Evolutionary conservation across 2,797 vertebrate genomes (phyloP).

Genomic region (Myotis vivesi): DNA sequence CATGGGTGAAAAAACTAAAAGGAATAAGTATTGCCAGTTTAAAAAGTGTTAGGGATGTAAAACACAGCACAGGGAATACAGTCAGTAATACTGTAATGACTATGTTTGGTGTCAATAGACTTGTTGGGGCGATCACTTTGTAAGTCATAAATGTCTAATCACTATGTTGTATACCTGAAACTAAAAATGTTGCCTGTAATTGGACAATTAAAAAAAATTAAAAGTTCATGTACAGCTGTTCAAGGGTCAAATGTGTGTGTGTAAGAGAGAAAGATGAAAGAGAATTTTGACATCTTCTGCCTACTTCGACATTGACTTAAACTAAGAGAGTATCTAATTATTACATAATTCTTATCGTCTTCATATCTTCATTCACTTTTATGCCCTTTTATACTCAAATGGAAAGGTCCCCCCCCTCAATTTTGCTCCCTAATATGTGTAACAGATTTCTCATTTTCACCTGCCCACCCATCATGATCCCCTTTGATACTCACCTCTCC

Average conservation of each 20-base stretch:
- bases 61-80: not conserved
- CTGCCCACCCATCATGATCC: not conserved
- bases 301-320: not conserved
- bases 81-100: not conserved
- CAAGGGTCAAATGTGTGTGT: not conserved
- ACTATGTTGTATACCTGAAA: not conserved
- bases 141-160: not conserved
- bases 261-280: not conserved
- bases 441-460: not conserved
- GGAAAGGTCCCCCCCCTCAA: fast-evolving
- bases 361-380: not conserved
- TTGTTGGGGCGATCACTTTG: not conserved
- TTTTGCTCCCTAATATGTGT: too few species aligned
- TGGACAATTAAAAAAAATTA: not conserved
- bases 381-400: fast-evolving
- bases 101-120: not conserved
- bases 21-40: not conserved
- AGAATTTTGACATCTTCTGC: not conserved
- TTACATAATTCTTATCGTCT: not conserved
- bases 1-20: not conserved
- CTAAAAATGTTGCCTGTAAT: not conserved
- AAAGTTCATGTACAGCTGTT: not conserved
- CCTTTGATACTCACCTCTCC: not conserved
- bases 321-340: not conserved
- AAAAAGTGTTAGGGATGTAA: not conserved